phyloP scores from a whole-genome alignment of 2,888 invertebrate genomes.

The Diarsia rubi region DNA sequence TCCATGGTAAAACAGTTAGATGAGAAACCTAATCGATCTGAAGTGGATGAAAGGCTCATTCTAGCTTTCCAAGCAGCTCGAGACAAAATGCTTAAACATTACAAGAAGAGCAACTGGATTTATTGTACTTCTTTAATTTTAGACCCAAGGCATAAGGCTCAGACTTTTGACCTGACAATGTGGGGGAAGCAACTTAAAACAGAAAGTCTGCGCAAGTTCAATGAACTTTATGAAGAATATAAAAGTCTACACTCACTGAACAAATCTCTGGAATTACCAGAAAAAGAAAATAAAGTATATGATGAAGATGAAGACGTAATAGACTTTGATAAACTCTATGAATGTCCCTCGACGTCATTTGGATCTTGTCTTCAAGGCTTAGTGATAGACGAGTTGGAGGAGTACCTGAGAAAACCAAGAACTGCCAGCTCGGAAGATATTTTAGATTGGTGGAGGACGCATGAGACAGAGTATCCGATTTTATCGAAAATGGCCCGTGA shows the following conservation, averaged over 20 bases:
- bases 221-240: not conserved
- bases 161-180: not conserved
- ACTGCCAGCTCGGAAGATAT: too few relatives aligned
- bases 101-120: conserved; percentile 1
- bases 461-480: not conserved
- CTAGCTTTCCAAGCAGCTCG: conserved; percentile 64
- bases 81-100: conserved; percentile 46
- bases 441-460: not conserved
- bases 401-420: not conserved
- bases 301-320: not conserved
- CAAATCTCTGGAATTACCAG: not conserved
- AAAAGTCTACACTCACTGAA: not conserved
- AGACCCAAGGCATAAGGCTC: not conserved
- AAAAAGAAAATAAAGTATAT: not conserved
- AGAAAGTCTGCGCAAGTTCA: not conserved
- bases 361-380: conserved; percentile 1
- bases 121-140: not conserved
- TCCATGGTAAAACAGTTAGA: conserved; percentile 62
- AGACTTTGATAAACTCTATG: not conserved
- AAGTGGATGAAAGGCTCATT: conserved; percentile 67
- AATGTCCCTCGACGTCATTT: not conserved
- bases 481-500: not conserved
- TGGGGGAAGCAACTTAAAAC: not conserved
- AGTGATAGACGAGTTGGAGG: not conserved
- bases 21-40: conserved; percentile 65